phyloP scores from a whole-genome alignment of 2,797 vertebrate species.

The Spondyliosoma cantharus region DNA sequence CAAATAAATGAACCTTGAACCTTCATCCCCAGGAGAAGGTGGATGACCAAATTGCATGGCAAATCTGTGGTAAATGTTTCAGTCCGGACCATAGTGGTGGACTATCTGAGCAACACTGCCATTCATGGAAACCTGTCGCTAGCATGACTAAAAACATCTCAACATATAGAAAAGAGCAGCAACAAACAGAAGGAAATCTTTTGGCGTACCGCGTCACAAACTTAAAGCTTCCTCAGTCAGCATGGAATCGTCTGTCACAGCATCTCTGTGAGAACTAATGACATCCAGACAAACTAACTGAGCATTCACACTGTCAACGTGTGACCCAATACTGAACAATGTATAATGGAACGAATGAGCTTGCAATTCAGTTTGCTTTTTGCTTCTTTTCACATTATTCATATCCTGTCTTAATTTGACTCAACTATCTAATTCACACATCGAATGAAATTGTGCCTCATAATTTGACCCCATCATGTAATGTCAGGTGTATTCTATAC shows the following conservation, averaged over 20 bases:
- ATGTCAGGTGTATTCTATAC: background rate
- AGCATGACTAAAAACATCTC: background rate
- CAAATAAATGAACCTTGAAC: too few relatives aligned
- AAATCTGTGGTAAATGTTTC: background rate
- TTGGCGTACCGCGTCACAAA: conserved; percentile 20
- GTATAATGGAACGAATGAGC: background rate
- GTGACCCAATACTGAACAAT: background rate
- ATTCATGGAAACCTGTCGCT: background rate
- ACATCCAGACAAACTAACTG: background rate
- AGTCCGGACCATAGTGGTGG: background rate
- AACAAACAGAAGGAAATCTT: conserved; percentile 3
- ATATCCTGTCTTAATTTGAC: background rate
- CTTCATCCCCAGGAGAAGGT: background rate
- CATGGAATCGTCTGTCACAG: background rate
- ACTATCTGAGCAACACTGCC: background rate
- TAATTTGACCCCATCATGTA: background rate
- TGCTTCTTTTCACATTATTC: background rate
- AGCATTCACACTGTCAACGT: conserved; percentile 9
- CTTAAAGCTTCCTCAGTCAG: background rate
- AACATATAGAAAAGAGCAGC: background rate
- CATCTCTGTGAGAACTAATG: background rate
- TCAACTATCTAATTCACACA: background rate
- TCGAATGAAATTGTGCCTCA: background rate
- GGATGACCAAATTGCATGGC: background rate
- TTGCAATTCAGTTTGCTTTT: background rate